Evolutionary conservation across 2,888 invertebrate genomes (phyloP).

Genomic region (Dynastes hyllus): DNA sequence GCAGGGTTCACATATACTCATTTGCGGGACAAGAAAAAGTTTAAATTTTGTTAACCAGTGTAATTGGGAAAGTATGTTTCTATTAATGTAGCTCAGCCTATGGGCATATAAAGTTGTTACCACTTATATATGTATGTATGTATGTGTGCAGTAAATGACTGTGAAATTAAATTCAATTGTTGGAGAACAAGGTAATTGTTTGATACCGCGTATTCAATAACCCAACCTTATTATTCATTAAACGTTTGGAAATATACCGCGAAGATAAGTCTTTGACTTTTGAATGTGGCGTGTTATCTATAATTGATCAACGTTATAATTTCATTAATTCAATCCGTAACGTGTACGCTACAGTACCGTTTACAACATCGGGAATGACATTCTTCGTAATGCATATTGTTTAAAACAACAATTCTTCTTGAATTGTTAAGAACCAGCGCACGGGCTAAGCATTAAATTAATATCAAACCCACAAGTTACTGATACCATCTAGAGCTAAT

Average conservation of each 20-base stretch:
- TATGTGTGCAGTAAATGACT: not conserved
- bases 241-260: conserved; percentile 19
- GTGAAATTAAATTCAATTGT: conserved; percentile 40
- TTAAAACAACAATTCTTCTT: conserved; percentile 57
- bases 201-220: conserved; percentile 36
- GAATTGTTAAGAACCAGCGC: conserved; percentile 61
- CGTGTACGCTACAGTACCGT: conserved; percentile 20
- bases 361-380: conserved; percentile 53
- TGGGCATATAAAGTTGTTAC: too few species aligned
- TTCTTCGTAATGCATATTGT: conserved; percentile 54
- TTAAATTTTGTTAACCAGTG: too few species aligned
- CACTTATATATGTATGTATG: not conserved
- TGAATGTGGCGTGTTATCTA: conserved; percentile 41
- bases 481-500: conserved; percentile 70
- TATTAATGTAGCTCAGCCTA: too few species aligned
- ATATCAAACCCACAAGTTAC: conserved; percentile 68
- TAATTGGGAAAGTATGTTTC: too few species aligned
- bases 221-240: conserved; percentile 14
- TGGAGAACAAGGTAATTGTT: conserved; percentile 27
- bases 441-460: conserved; percentile 68
- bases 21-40: too few species aligned
- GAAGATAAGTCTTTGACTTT: conserved; percentile 29
- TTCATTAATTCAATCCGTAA: conserved; percentile 43
- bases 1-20: too few species aligned
- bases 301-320: conserved; percentile 48